Evolutionary conservation across 2,888 invertebrate genomes (phyloP), one percentile per base, ranked within the genome.

Genomic region (Eupithecia insigniata): DNA sequence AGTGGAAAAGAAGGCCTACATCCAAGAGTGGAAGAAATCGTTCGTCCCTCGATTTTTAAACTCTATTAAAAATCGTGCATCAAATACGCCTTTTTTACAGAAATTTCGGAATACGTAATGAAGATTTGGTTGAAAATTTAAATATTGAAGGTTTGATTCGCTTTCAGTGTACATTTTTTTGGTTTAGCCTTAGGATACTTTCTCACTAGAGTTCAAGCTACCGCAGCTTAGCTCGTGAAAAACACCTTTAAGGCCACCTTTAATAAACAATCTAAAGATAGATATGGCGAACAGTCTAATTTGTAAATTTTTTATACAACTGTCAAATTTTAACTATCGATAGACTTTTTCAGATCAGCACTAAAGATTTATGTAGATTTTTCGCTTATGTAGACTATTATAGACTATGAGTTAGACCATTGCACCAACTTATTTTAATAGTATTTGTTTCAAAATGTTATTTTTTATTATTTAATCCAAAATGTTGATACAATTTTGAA

Each of bases 291-390:
- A 18, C 7, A 7, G 46, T n/a, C 46, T 7, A 46, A 51, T 51
- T 22, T 10, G 22, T 2, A 28, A 12, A 3, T 14, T 26, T 26
- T 58, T 28, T 58, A 16, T 46, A n/a, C 6, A 46, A 46, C n/a
- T 46, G 28, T 58, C 14, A 58, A 58, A 60, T 30, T 30, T 60
- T 2, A 8, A 16, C 30, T 30, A 18, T 16, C 14, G 16, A n/a
- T 46, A 22, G 26, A 43, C n/a, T 1, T 28, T 36, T 8, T 60
- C 67, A 67, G 30, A 67, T 34, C 28, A 60, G 67, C 39, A 67
- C 67, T 12, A 43, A 39, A 67, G 60, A 39, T 36, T 39, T 58
- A 8, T 30, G 30, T 6, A 30, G 8, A 18, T 60, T 30, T 6
- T 30, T 30, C 2, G 4, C 60, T 18, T 60, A 60, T 8, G 60